Conservation (phyloP, 37 sponge, comb jelly and placozoan genomes). For the Tethya wilhelma region DNA sequence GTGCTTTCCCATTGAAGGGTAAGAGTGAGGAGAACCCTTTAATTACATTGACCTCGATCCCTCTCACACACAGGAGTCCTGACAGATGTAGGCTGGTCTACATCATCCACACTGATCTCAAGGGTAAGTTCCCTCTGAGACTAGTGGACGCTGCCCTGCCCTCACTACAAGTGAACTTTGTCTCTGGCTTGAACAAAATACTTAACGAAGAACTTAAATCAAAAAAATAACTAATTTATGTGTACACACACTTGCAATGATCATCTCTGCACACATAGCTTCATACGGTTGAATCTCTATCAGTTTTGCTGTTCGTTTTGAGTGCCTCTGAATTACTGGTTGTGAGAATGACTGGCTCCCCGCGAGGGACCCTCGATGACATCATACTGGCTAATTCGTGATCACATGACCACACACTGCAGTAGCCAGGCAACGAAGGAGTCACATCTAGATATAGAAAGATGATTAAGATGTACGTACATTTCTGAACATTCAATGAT, state of each 20-base stretch:
- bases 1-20: constrained; percentile 41
- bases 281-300: not conserved
- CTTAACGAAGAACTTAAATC: constrained; percentile 22
- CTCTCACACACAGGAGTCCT: constrained; percentile 24
- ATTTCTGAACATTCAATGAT: too few relatives aligned
- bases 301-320: not conserved
- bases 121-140: constrained; percentile 39
- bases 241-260: not conserved
- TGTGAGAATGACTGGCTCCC: too few relatives aligned
- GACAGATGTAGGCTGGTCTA: constrained; percentile 33
- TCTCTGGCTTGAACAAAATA: constrained; percentile 29
- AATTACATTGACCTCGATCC: not conserved
- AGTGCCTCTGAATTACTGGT: too few relatives aligned
- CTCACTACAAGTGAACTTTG: constrained; percentile 15
- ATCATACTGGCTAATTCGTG: constrained; percentile 45
- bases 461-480: not conserved
- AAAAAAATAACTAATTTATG: not conserved
- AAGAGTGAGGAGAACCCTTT: not conserved
- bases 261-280: not conserved
- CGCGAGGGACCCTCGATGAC: constrained; percentile 7
- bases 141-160: constrained; percentile 49
- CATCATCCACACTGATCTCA: constrained; percentile 41
- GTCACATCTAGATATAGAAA: constrained; percentile 36
- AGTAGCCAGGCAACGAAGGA: constrained; percentile 80
- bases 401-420: constrained; percentile 91